Conservation (phyloP, 2,797 vertebrate genomes). For the Xyrichtys novacula region DNA sequence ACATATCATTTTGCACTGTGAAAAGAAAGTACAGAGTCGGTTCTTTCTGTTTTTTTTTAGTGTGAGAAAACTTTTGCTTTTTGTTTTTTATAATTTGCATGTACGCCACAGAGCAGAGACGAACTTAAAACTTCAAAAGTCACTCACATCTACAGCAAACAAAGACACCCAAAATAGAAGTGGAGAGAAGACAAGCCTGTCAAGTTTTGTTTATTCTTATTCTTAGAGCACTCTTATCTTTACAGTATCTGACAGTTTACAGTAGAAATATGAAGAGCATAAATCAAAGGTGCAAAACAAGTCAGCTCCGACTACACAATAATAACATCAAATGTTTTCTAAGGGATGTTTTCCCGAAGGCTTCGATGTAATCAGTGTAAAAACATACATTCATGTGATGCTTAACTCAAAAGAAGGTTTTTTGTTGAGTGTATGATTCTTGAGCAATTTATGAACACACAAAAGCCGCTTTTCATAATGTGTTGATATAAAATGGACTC, state of each 20-base stretch:
- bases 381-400: neutral
- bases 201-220: neutral
- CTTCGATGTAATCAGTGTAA: neutral
- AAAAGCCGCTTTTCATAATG: neutral
- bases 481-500: neutral
- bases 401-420: constrained; percentile 11
- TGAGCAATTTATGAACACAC: neutral
- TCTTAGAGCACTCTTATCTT: neutral
- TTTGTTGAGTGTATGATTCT: neutral
- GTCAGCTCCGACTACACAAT: neutral
- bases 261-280: neutral
- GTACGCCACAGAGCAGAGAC: neutral
- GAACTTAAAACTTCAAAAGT: neutral
- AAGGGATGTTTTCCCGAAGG: neutral
- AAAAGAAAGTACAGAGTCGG: neutral
- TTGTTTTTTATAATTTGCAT: neutral
- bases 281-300: neutral
- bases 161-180: neutral
- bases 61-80: neutral
- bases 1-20: neutral
- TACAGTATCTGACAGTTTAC: constrained; percentile 1
- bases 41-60: neutral
- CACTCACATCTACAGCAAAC: neutral
- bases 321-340: neutral
- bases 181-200: neutral